phyloP scores from a whole-genome alignment of 1,140 invertebrate genomes.

The Hylaeus anthracinus region DNA sequence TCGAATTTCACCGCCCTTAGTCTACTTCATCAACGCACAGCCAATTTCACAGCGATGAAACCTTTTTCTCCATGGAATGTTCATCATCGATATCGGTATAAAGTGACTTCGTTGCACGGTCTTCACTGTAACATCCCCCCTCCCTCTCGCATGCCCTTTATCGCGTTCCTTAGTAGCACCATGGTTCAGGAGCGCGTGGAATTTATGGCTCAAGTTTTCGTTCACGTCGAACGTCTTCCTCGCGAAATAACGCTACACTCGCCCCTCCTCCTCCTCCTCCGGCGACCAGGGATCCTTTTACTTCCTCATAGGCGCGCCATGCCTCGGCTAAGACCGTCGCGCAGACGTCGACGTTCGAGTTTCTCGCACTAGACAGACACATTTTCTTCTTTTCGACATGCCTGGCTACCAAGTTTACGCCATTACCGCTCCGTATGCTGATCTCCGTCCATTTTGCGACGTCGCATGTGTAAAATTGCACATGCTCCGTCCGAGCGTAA shows the following conservation, averaged over 20 bases:
- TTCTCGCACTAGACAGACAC: not conserved
- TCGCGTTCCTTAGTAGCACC: not conserved
- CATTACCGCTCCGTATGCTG: constrained; percentile 14
- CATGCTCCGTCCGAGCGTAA: too few relatives aligned
- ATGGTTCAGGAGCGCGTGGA: not conserved
- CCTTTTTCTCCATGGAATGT: too few relatives aligned
- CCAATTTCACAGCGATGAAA: too few relatives aligned
- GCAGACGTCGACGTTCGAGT: not conserved
- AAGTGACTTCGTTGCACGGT: too few relatives aligned
- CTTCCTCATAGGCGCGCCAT: not conserved
- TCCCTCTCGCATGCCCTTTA: not conserved
- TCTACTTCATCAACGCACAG: too few relatives aligned
- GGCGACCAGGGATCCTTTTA: not conserved
- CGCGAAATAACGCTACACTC: constrained; percentile 9
- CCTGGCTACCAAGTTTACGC: constrained; percentile 1
- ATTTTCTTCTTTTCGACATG: not conserved
- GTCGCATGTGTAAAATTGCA: not conserved
- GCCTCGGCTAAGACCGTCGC: too few relatives aligned
- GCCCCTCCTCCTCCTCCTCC: not conserved
- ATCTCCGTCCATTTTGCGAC: not conserved
- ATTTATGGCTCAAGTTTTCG: constrained; percentile 21
- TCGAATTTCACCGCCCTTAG: too few relatives aligned
- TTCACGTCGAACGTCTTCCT: constrained; percentile 1
- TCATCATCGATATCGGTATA: too few relatives aligned
- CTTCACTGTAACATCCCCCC: not conserved